Evolutionary conservation across 1,140 invertebrate species (phyloP), one percentile per base, ranked within the genome.

Genomic region (Drosophila chauvacae): DNA sequence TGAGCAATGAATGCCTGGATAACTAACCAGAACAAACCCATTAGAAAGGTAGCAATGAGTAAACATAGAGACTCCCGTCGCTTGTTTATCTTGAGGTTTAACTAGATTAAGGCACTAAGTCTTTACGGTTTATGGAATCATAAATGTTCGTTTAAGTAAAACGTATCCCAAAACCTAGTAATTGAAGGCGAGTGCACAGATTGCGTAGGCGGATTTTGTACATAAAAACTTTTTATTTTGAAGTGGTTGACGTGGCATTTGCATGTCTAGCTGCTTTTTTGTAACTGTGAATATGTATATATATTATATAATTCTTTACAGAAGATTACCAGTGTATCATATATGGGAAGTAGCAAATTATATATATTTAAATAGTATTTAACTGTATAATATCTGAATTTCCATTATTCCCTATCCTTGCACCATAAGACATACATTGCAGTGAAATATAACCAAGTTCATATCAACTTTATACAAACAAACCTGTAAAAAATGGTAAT

Each of bases 1-100:
- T 66, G 72, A 7, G 76, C 63, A 42, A 92, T 75, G 41, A 81
- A 80, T 3, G 80, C 78, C 42, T 87, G 20, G 20, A 20, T 20
- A 20, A 20, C 20, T 20, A 20, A 20, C 20, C 20, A 20, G 23
- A 48, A 26, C 14, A 26, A 16, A 50, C n/a, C 48, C 48, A 30
- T 18, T 9, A 51, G n/a, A 16, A n/a, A 51, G n/a, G 50, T 33
- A 53, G 10, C 50, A 20, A n/a, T 53, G 6, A 20, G n/a, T 4
- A 33, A 53, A 20, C n/a, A 33, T 20, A 4, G 50, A 5, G 50
- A 13, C 50, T 33, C n/a, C 28, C 50, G n/a, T 33, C 11, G 11
- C 28, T 14, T 33, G n/a, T 53, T 35, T 35, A 53, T 35, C 3
- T 35, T 7, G 11, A 4, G 11, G 14, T 35, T 35, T 9, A 35